A percentile compares a stretch with the other conserved stretches of the same genome.
These are phyloP conservation scores for Atherinomorus stipes DNA, from an alignment of 2,113 vertebrate genomes.

Conservation along the genomic window DNA sequence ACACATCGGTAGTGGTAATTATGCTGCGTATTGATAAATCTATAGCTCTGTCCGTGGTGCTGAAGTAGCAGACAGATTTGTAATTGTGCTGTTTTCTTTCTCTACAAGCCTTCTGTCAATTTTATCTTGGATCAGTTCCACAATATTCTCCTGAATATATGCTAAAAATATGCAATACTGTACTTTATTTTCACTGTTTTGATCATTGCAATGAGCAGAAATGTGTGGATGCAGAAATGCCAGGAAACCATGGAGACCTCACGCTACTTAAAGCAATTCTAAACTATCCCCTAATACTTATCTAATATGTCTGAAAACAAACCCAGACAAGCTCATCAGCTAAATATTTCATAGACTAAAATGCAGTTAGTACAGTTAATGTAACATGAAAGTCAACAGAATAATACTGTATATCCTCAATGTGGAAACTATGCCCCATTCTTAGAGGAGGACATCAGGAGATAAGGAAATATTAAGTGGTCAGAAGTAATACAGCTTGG, in stretches of 20 bases:
- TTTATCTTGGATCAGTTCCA: background rate
- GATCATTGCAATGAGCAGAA: background rate
- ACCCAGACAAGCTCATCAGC: too few relatives aligned
- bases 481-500: too few relatives aligned
- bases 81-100: background rate
- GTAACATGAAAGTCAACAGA: too few relatives aligned
- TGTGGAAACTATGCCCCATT: too few relatives aligned
- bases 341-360: too few relatives aligned
- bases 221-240: background rate
- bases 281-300: background rate
- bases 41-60: background rate
- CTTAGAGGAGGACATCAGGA: too few relatives aligned
- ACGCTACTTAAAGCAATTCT: background rate
- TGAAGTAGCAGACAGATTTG: background rate
- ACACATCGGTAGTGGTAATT: background rate
- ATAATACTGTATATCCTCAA: too few relatives aligned
- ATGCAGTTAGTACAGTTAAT: too few relatives aligned
- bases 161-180: background rate
- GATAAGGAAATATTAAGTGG: too few relatives aligned
- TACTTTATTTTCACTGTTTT: background rate
- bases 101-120: background rate
- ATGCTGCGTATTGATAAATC: background rate
- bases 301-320: too few relatives aligned
- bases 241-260: background rate
- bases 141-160: background rate